phyloP scores from a whole-genome alignment of 2,797 vertebrate genomes.

The Leptoclinus maculatus region DNA sequence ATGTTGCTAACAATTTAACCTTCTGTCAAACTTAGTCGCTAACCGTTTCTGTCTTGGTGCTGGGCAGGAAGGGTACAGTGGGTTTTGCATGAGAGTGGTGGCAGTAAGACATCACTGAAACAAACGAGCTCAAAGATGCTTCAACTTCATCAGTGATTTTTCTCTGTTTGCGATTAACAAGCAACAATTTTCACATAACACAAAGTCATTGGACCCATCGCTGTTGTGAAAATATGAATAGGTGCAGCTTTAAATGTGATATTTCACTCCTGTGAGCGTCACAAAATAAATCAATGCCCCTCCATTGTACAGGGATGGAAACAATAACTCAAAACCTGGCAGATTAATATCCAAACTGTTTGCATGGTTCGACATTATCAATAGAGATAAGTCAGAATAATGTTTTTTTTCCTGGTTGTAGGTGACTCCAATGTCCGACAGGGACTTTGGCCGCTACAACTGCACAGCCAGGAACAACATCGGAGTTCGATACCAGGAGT shows the following conservation, averaged over 20 bases:
- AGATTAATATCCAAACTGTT: not conserved
- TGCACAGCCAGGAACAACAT: slow-evolving; percentile 97
- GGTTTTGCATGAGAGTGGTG: too few species aligned
- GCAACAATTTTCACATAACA: too few species aligned
- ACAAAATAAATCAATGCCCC: not conserved
- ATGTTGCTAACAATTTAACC: not conserved
- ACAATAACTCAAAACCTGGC: not conserved
- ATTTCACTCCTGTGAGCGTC: not conserved
- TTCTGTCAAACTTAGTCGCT: too few species aligned
- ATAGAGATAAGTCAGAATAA: not conserved
- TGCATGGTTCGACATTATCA: not conserved
- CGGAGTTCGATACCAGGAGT: slow-evolving; percentile 94
- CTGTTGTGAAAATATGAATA: not conserved
- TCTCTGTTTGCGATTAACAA: too few species aligned
- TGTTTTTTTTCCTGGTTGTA: slow-evolving; percentile 40
- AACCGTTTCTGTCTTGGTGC: too few species aligned
- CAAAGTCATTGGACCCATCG: not conserved
- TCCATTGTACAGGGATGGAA: not conserved
- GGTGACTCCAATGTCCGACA: slow-evolving; percentile 96
- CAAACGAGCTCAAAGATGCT: too few species aligned
- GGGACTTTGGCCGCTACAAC: slow-evolving; percentile 96
- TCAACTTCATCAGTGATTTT: too few species aligned
- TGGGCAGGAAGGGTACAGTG: too few species aligned
- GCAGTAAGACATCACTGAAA: too few species aligned
- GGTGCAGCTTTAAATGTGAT: too few species aligned